Base-by-base conservation (phyloP, 1,140 invertebrate species). In the Pemphigus obesinymphae region DNA sequence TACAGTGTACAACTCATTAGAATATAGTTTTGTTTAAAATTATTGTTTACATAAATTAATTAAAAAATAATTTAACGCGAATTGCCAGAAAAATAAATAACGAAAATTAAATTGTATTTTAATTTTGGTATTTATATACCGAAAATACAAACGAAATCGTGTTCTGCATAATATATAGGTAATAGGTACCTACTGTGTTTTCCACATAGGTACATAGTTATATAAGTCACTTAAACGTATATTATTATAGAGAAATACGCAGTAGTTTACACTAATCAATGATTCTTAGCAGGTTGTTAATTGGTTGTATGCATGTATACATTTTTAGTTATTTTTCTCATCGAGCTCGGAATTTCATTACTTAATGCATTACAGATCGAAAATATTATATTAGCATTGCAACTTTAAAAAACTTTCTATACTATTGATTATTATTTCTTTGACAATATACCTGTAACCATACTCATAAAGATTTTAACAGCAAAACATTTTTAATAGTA, bases 261-360 rank as follows among this genome's bases (percentile, higher is more conserved):
- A 5, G 11, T 26, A 3, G 37, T 45, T 13, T 45, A 20, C 37
- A 45, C 68, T 70, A 70, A 70, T 70, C 37, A 70, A 45, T 7
- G 40, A 70, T 70, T 70, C 68, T 70, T 17, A 13, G 37, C 68
- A 70, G 37, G 68, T 70, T 70, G 68, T 70, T 70, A 70, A 70
- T 70, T 70, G 68, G 68, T 70, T 26, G 68, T 45, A 43, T 70
- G 68, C 29, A 43, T 70, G 40, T 45, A 70, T 70, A 45, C 1
- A 17, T 23, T 70, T 70, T 70, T 29, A 70, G 40, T 45, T 23
- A 45, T 45, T 23, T 70, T 70, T 45, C 29, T 23, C 10, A 6
- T 17, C 2, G 10, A 70, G 10, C n/a, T 43, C 23, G 23, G 37
- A 40, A 70, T 70, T 70, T 70, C 37, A 70, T 70, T 70, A n/a